Percentiles rank a stretch among this genome's conserved stretches.
Conservation (phyloP, 1,140 invertebrate species). For the Achatina immaculata region DNA sequence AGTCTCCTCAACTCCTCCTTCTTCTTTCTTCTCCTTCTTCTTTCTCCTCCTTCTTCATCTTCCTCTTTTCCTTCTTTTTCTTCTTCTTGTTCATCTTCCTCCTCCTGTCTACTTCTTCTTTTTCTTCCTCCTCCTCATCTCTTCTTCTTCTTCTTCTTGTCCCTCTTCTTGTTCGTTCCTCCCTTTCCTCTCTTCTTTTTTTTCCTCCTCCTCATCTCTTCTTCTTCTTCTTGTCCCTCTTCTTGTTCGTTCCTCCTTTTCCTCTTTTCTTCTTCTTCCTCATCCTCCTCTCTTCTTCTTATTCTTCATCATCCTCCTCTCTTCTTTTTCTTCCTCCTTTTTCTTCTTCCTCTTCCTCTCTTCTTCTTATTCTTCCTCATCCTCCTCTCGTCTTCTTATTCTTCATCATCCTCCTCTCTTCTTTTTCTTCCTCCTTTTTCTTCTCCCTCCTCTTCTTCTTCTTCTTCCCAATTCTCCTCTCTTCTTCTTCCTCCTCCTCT, state of each 20-base stretch:
- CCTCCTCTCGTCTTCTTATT: no score
- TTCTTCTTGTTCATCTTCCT: not conserved
- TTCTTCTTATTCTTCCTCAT: no score
- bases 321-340: not conserved
- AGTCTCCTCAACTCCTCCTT: not conserved
- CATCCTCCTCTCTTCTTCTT: not conserved
- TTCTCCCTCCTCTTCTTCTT: no score
- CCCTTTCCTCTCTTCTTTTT: not conserved
- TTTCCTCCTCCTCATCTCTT: not conserved
- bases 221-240: not conserved
- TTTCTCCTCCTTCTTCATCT: not conserved
- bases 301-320: not conserved
- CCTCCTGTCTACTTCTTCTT: not conserved
- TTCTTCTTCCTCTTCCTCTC: no score
- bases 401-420: no score
- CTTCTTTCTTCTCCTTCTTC: not conserved
- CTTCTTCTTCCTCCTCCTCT: no score
- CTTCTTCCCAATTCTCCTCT: no score
- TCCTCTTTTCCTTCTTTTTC: not conserved
- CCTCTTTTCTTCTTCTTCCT: not conserved
- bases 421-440: no score
- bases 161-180: not conserved
- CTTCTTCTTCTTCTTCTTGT: not conserved
- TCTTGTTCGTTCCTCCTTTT: not conserved
- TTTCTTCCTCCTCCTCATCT: not conserved